phyloP scores from a whole-genome alignment of 2,888 invertebrate genomes.

The Troglohyphantes excavatus region DNA sequence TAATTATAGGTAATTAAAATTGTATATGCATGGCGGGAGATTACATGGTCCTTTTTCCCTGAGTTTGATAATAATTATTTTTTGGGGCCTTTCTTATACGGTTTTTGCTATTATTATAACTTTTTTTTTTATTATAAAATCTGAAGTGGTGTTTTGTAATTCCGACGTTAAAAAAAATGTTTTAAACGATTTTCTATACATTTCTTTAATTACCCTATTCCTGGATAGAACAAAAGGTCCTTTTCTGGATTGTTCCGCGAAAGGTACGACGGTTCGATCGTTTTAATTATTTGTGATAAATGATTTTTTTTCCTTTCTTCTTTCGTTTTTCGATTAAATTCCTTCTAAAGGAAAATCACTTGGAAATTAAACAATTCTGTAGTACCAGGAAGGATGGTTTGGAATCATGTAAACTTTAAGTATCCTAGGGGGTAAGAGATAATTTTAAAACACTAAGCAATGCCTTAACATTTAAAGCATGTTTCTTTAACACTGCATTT shows the following conservation, averaged over 20 bases:
- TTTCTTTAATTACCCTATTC: conserved; percentile 73
- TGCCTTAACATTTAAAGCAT: no score
- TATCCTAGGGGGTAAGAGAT: no score
- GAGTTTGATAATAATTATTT: conserved; percentile 78
- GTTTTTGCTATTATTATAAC: conserved; percentile 12
- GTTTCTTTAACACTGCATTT: no score
- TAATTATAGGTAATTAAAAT: conserved; percentile 79
- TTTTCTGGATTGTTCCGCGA: background rate
- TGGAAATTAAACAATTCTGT: no score
- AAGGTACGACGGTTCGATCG: conserved; percentile 34
- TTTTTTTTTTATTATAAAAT: conserved; percentile 34
- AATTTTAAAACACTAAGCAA: no score
- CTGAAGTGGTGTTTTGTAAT: conserved; percentile 69
- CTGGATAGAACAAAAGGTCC: conserved; percentile 35
- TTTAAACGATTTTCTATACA: conserved; percentile 77
- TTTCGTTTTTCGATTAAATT: no score
- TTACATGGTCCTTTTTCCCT: conserved; percentile 53
- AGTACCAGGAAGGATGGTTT: no score
- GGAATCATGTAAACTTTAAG: no score
- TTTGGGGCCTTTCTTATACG: conserved; percentile 26
- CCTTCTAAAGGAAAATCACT: no score
- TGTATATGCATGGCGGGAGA: conserved; percentile 75
- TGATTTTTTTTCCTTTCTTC: no score
- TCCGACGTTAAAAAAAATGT: conserved; percentile 12
- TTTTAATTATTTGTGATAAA: conserved; percentile 63